Evolutionary conservation across 2,113 vertebrate species (phyloP), one percentile per base, ranked within the genome.

Genomic region (Callorhinus ursinus): DNA sequence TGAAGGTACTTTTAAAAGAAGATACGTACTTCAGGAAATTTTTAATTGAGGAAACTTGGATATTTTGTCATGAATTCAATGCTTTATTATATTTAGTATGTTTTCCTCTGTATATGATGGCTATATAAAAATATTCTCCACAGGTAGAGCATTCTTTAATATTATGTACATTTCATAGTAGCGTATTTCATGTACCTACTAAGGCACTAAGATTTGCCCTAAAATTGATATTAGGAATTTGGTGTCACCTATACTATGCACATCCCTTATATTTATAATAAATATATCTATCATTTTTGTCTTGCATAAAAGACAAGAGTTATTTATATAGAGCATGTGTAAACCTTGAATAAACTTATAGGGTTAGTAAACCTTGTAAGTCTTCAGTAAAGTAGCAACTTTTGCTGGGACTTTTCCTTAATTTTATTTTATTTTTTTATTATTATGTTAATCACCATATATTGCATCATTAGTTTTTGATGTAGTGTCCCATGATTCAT

Each of bases 221-320:
- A 82, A 97, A 86, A 88, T 72, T 93, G 71, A 39, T 63, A 72
- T 71, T 72, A 80, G n/a, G 33, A 90, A n/a, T 85, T 85, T 26
- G n/a, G 4, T 95, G 21, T 26, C 69, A 76, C 24, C 18, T 84
- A 8, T 33, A 42, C 26, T 63, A 63, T 82, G 33, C 11, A 67
- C 13, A 77, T 39, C 28, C 71, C 7, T 94, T 87, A 72, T 2
- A 85, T 61, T 79, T 74, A 5, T 53, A 49, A 94, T 74, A 86
- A 95, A 83, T 63, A 92, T 77, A 36, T 51, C 4, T 46, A 13
- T 53, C 10, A 26, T 67, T 61, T 85, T 86, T 88, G 69, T 67
- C 42, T 88, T 67, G 63, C 26, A 7, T 88, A n/a, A 93, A 31
- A 88, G n/a, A 76, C 1, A 13, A 72, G 31, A 80, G 2, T 88